A percentile compares a stretch with the other conserved stretches of the same genome.
phyloP scores from a whole-genome alignment of 2,797 vertebrate genomes.

The Sebastes nivosus region DNA sequence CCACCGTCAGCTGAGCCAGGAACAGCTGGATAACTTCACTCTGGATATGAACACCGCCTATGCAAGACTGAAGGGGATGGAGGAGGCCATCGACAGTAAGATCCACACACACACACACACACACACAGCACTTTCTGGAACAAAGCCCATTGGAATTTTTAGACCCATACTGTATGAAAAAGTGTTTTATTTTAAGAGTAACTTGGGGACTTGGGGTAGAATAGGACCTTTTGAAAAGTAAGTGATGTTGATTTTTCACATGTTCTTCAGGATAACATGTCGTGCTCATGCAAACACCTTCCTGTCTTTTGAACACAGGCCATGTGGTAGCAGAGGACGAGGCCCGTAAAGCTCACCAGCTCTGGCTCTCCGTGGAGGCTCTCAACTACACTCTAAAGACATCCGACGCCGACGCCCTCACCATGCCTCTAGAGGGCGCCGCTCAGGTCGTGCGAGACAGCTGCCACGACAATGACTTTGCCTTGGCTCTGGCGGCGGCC shows the following conservation, averaged over 20 bases:
- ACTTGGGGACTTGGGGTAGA: neutral
- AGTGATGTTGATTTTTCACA: neutral
- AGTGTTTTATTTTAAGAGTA: neutral
- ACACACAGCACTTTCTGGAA: neutral
- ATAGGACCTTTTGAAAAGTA: neutral
- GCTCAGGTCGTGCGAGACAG: conserved; percentile 85
- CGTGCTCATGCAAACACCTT: neutral
- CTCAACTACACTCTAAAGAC: conserved; percentile 89
- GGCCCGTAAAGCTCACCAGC: conserved; percentile 91
- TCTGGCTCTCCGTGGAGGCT: conserved; percentile 95
- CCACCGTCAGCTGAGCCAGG: conserved; percentile 89
- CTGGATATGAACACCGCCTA: conserved; percentile 95
- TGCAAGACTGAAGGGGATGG: conserved; percentile 91
- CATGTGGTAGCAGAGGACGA: conserved; percentile 91
- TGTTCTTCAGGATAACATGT: neutral
- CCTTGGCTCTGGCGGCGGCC: conserved; percentile 85
- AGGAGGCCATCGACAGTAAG: conserved; percentile 95
- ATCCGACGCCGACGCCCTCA: conserved; percentile 80
- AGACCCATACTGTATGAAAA: neutral
- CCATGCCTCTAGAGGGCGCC: conserved; percentile 83
- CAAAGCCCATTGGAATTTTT: neutral
- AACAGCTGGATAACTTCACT: conserved; percentile 95
- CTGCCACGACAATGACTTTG: conserved; percentile 88
- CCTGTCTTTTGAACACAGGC: conserved; percentile 76
- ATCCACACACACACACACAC: neutral